phyloP scores from a whole-genome alignment of 1,140 invertebrate species.

The Andricus grossulariae region DNA sequence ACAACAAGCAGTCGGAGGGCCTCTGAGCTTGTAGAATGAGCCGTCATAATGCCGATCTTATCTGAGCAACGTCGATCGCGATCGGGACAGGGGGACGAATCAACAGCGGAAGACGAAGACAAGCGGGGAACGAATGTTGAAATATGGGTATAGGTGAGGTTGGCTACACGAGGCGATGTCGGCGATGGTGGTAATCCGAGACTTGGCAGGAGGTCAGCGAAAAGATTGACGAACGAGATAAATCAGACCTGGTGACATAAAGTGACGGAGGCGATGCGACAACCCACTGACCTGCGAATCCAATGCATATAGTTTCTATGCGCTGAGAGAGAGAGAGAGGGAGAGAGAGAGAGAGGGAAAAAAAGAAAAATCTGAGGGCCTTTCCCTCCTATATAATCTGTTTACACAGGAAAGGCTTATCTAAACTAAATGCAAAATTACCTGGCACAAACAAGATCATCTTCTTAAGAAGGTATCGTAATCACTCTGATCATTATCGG shows the following conservation, averaged over 20 bases:
- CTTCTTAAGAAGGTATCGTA: background rate
- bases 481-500: background rate
- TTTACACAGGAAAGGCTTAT: conserved; percentile 9
- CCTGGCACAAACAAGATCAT: background rate
- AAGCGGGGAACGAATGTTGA: conserved; percentile 32
- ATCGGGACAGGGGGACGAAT: conserved; percentile 33
- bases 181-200: conserved; percentile 67
- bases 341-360: conserved; percentile 48
- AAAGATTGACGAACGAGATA: conserved; percentile 74
- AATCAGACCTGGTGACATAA: conserved; percentile 64
- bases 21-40: conserved; percentile 1
- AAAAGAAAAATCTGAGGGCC: conserved; percentile 40
- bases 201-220: conserved; percentile 68
- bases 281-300: conserved; percentile 75
- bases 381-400: conserved; percentile 5
- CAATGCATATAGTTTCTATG: conserved; percentile 70
- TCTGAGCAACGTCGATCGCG: conserved; percentile 47
- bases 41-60: conserved; percentile 52
- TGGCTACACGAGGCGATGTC: conserved; percentile 31
- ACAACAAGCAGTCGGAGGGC: background rate
- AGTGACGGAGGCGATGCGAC: conserved; percentile 67
- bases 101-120: conserved; percentile 49
- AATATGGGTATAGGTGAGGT: conserved; percentile 40
- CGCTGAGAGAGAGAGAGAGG: conserved; percentile 43
- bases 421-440: conserved; percentile 7